Evolutionary conservation across 2,113 vertebrate species (phyloP).

Genomic region (Bombycilla garrulus): DNA sequence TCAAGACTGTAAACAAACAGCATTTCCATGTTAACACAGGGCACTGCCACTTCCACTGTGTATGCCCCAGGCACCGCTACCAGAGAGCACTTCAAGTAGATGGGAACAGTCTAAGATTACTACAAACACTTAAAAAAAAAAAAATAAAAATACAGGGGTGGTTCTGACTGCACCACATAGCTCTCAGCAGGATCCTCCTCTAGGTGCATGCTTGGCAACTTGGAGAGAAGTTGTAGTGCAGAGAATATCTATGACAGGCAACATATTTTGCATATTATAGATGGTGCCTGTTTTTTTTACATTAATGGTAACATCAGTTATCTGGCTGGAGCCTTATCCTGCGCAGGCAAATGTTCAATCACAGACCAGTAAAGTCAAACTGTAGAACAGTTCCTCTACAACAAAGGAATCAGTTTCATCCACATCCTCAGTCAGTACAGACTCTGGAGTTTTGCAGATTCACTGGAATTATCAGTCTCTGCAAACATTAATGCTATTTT

Average conservation of each 20-base stretch:
- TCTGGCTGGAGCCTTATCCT: not conserved
- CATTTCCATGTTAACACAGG: slow-evolving; percentile 33
- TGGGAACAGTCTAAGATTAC: not conserved
- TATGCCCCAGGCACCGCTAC: slow-evolving; percentile 35
- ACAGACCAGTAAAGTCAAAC: not conserved
- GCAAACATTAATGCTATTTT: not conserved
- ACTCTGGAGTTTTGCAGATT: not conserved
- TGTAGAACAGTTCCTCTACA: not conserved
- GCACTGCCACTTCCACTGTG: not conserved
- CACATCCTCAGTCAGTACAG: not conserved
- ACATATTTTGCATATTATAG: not conserved
- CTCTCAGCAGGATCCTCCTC: not conserved
- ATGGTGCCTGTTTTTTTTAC: not conserved
- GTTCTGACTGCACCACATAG: not conserved
- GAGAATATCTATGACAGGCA: not conserved
- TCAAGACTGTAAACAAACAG: slow-evolving; percentile 52
- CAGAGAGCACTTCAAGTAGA: not conserved
- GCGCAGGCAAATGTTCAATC: not conserved
- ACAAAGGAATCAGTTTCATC: not conserved
- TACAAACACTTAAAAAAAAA: not conserved
- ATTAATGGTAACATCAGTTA: not conserved
- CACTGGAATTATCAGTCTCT: not conserved
- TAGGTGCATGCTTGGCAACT: not conserved
- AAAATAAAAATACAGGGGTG: not conserved
- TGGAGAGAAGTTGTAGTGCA: not conserved